Evolutionary conservation across 2,888 invertebrate species (phyloP).

Genomic region (Lepidochitona cinerea): DNA sequence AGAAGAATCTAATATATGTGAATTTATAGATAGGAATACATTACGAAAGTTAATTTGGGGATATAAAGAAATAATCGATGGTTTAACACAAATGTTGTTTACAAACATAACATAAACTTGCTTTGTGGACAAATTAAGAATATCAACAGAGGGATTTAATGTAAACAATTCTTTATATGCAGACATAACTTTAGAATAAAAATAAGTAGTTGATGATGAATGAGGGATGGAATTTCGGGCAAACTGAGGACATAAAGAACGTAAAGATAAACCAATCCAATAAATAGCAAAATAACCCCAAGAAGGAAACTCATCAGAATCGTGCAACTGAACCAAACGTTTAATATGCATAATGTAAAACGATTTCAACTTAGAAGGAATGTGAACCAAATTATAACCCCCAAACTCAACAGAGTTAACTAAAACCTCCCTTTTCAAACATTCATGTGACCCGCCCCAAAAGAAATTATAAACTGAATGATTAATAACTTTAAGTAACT

Average conservation of each 20-base stretch:
- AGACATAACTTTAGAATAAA: background rate
- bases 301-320: background rate
- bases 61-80: too few relatives aligned
- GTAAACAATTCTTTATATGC: background rate
- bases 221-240: background rate
- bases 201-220: background rate
- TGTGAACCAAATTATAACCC: background rate
- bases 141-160: too few relatives aligned
- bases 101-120: too few relatives aligned
- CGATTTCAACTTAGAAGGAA: background rate
- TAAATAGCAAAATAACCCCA: background rate
- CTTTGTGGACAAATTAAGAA: too few relatives aligned
- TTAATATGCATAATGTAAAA: slow-evolving; percentile 1
- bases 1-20: background rate
- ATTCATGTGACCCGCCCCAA: background rate
- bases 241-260: too few relatives aligned
- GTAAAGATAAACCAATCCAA: too few relatives aligned
- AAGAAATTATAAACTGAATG: background rate
- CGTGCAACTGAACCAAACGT: background rate
- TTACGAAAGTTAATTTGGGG: background rate
- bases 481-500: background rate
- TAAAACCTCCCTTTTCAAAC: background rate
- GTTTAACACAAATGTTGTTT: too few relatives aligned
- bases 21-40: background rate
- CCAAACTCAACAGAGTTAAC: background rate